Percentiles rank a stretch among this genome's conserved stretches.
These are phyloP conservation scores for Lota lota DNA, from an alignment of 2,113 vertebrate genomes.

Conservation along the genomic window DNA sequence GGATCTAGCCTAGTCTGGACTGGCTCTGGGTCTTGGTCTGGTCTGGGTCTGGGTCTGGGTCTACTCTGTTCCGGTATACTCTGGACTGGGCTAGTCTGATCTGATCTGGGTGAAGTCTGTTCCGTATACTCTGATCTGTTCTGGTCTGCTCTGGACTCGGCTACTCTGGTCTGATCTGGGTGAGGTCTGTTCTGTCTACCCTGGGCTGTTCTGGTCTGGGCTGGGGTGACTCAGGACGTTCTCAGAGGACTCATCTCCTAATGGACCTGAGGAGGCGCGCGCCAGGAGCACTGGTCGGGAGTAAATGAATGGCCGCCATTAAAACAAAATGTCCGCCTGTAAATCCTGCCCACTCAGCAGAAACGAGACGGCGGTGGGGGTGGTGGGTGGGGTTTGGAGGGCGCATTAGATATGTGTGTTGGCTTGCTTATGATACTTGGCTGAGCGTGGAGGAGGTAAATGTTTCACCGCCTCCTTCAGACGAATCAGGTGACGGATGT, in stretches of 20 bases:
- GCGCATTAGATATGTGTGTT: constrained; percentile 24
- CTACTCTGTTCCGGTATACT: too few relatives aligned
- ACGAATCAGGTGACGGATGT: background rate
- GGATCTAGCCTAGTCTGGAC: too few relatives aligned
- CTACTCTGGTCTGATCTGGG: background rate
- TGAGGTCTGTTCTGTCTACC: constrained; percentile 14
- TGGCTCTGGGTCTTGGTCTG: too few relatives aligned
- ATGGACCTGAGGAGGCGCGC: constrained; percentile 51
- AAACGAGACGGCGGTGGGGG: constrained; percentile 30
- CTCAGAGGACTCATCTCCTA: constrained; percentile 58
- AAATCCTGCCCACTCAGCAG: constrained; percentile 53
- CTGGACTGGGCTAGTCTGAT: too few relatives aligned
- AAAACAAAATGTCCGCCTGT: constrained; percentile 50
- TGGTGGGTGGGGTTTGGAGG: constrained; percentile 31
- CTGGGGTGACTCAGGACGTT: background rate
- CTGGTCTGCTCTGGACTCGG: constrained; percentile 25
- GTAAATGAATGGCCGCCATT: constrained; percentile 58
- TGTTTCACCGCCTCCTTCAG: background rate
- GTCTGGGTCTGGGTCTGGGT: too few relatives aligned
- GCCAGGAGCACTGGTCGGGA: constrained; percentile 54
- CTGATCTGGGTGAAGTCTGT: too few relatives aligned
- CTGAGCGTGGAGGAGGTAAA: background rate
- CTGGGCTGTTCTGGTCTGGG: constrained; percentile 6
- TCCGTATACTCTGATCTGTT: constrained; percentile 18
- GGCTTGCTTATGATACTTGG: constrained; percentile 16